These are phyloP conservation scores for Ennomos fuscantarius DNA, from an alignment of 2,888 invertebrate species.

Conservation along the genomic window DNA sequence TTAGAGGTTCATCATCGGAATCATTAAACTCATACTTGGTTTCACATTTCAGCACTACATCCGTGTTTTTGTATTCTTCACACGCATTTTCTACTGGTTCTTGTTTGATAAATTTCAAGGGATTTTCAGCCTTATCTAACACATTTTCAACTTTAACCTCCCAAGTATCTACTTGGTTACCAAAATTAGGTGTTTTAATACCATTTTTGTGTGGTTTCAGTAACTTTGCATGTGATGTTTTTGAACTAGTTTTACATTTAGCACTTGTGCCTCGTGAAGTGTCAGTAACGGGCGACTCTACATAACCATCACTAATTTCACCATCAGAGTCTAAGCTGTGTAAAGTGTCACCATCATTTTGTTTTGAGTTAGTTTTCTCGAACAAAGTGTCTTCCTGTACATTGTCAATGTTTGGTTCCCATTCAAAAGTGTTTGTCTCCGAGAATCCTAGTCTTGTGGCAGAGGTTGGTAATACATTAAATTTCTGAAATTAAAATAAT, in stretches of 20 bases:
- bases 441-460: constrained; percentile 9
- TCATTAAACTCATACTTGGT: constrained; percentile 53
- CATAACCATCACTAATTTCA: neutral
- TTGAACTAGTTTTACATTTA: neutral
- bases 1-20: constrained; percentile 71
- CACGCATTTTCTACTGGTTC: constrained; percentile 1
- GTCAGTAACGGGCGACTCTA: neutral
- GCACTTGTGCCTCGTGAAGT: neutral
- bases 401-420: constrained; percentile 1
- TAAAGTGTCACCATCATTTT: neutral
- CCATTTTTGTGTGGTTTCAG: neutral
- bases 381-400: neutral
- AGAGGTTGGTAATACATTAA: constrained; percentile 1
- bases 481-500: constrained; percentile 34
- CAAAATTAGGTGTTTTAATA: neutral
- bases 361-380: neutral
- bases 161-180: neutral
- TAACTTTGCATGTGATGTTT: neutral
- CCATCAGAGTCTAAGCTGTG: neutral
- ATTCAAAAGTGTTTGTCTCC: constrained; percentile 8
- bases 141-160: constrained; percentile 9
- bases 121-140: neutral
- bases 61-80: constrained; percentile 28
- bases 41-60: constrained; percentile 16
- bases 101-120: constrained; percentile 3